These are phyloP conservation scores for Formicarius rufipectus DNA, from an alignment of 2,113 vertebrate genomes.

Conservation along the genomic window DNA sequence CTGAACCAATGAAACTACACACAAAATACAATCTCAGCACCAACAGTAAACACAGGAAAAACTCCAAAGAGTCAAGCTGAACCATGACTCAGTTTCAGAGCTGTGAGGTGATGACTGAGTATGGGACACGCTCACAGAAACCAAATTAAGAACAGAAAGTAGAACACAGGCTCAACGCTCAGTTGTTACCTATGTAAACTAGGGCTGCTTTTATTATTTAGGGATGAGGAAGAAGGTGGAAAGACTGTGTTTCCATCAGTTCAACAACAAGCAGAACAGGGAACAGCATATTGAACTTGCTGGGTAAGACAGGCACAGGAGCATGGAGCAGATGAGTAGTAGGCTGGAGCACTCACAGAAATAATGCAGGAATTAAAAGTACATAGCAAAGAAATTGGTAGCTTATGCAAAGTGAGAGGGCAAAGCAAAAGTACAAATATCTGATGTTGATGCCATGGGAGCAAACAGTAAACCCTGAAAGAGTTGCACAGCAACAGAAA, in stretches of 20 bases:
- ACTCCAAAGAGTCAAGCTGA: background rate
- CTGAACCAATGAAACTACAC: background rate
- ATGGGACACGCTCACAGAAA: slow-evolving; percentile 33
- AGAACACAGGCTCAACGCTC: background rate
- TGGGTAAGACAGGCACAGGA: background rate
- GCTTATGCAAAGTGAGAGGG: background rate
- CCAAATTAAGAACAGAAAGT: slow-evolving; percentile 33
- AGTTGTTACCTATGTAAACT: background rate
- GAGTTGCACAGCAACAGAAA: background rate
- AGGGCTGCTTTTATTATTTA: background rate
- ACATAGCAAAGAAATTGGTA: background rate
- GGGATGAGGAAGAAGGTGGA: slow-evolving; percentile 32
- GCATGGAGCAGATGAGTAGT: background rate
- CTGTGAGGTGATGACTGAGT: background rate
- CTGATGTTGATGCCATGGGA: background rate
- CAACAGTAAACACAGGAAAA: background rate
- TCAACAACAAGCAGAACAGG: background rate
- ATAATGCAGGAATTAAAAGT: background rate
- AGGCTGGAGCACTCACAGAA: background rate
- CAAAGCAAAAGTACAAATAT: background rate
- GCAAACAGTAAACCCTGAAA: background rate
- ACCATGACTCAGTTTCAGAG: background rate
- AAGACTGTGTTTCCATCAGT: background rate
- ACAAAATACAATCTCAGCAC: background rate
- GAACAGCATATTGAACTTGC: background rate